Conservation (phyloP, 2,797 vertebrate species). For the Myotis pilosus region DNA sequence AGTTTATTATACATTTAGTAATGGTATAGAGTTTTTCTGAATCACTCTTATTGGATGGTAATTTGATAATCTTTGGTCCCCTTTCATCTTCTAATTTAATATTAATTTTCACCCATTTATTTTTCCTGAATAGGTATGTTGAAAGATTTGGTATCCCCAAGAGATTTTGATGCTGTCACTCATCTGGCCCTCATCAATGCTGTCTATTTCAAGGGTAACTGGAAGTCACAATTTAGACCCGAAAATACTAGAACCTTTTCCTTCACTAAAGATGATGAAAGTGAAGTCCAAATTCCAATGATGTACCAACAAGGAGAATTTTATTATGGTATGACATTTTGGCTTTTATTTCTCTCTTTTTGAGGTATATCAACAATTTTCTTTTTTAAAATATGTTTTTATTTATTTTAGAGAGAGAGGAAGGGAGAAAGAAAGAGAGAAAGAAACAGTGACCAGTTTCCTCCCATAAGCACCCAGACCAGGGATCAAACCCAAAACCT, state of each 20-base stretch:
- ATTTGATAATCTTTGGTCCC: slow-evolving; percentile 24
- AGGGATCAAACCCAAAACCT: neutral
- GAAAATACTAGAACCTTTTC: slow-evolving; percentile 98
- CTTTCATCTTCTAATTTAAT: slow-evolving; percentile 27
- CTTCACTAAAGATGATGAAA: slow-evolving; percentile 97
- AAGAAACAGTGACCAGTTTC: neutral
- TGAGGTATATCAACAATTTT: neutral
- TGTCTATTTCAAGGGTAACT: slow-evolving; percentile 97
- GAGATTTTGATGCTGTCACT: slow-evolving; percentile 92
- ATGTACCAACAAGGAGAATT: slow-evolving; percentile 99
- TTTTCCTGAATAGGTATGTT: slow-evolving; percentile 88
- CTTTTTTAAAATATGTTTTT: neutral
- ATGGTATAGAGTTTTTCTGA: neutral
- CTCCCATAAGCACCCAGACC: neutral
- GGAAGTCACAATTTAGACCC: slow-evolving; percentile 98
- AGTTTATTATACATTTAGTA: slow-evolving; percentile 66
- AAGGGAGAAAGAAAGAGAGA: neutral
- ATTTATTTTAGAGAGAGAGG: neutral
- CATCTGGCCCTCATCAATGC: slow-evolving; percentile 94
- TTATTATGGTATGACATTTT: slow-evolving; percentile 91
- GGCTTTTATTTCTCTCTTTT: slow-evolving; percentile 33
- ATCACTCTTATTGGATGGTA: neutral
- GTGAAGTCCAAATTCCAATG: slow-evolving; percentile 97
- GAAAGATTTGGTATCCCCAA: slow-evolving; percentile 91
- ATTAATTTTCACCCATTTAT: neutral